These are phyloP conservation scores for Leucoraja erinaceus DNA, from an alignment of 2,113 vertebrate species.

Conservation along the genomic window DNA sequence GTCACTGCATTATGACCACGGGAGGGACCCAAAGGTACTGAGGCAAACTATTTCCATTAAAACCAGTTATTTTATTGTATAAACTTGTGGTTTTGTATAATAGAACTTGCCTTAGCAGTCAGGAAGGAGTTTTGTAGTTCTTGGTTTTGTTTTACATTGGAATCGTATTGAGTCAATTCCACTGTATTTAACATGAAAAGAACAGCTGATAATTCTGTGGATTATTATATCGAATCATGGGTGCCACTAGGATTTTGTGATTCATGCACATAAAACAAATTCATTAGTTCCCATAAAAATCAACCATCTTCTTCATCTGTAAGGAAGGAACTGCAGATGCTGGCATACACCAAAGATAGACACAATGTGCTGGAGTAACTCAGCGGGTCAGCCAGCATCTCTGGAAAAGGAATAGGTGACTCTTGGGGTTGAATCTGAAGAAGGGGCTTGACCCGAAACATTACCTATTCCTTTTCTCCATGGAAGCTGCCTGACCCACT, in stretches of 20 bases:
- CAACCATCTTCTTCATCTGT: background rate
- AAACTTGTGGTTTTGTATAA: background rate
- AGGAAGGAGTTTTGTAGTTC: background rate
- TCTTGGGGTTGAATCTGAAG: too few relatives aligned
- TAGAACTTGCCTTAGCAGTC: background rate
- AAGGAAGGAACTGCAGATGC: too few relatives aligned
- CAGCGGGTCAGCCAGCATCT: too few relatives aligned
- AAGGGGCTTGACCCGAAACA: too few relatives aligned
- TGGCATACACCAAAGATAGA: too few relatives aligned
- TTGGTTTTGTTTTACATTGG: background rate
- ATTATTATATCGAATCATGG: background rate
- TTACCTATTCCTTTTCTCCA: too few relatives aligned
- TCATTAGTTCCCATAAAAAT: background rate
- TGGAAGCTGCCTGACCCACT: too few relatives aligned
- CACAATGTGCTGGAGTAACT: too few relatives aligned
- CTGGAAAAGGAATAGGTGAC: too few relatives aligned
- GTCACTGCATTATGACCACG: background rate
- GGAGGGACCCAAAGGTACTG: background rate
- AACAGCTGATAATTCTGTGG: background rate
- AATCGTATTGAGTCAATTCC: background rate
- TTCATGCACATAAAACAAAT: background rate
- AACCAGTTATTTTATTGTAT: background rate
- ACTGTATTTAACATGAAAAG: background rate
- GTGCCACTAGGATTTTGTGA: background rate
- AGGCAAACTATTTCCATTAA: background rate